These are phyloP conservation scores for Drosophila mercatorum DNA, from an alignment of 2,888 invertebrate species.

Conservation along the genomic window DNA sequence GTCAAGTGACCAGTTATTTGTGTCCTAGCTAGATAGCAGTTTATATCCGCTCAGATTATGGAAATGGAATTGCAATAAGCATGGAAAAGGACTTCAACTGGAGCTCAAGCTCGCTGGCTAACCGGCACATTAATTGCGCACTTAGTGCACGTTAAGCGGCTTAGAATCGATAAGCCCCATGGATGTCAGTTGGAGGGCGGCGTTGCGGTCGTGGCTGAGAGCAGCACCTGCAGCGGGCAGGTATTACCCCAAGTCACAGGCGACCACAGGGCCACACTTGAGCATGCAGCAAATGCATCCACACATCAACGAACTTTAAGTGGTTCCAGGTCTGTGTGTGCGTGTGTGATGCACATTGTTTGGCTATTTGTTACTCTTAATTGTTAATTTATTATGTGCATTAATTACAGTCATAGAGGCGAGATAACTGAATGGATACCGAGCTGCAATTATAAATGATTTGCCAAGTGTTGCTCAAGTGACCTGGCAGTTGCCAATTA, in stretches of 20 bases:
- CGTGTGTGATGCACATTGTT: constrained; percentile 34
- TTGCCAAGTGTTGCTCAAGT: constrained; percentile 19
- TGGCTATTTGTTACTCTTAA: constrained; percentile 42
- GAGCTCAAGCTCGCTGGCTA: constrained; percentile 36
- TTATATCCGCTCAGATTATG: background rate
- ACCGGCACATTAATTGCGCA: constrained; percentile 66
- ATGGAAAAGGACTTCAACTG: constrained; percentile 15
- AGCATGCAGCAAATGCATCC: constrained; percentile 28
- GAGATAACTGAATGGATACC: background rate
- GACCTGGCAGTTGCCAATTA: constrained; percentile 31
- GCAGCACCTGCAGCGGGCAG: constrained; percentile 51
- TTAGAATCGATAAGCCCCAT: constrained; percentile 70
- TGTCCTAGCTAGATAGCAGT: background rate
- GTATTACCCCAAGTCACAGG: constrained; percentile 3
- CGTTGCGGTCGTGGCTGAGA: constrained; percentile 10
- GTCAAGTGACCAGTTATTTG: too few species aligned
- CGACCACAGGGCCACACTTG: constrained; percentile 53
- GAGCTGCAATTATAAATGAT: constrained; percentile 33
- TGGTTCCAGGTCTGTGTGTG: constrained; percentile 4
- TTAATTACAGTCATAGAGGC: constrained; percentile 39
- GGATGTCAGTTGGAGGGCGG: constrained; percentile 38
- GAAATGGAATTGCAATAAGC: background rate
- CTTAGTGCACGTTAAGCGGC: constrained; percentile 55
- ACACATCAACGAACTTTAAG: constrained; percentile 13
- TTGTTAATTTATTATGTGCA: constrained; percentile 63